Evolutionary conservation across 2,888 invertebrate species (phyloP).

Genomic region (Sarcophaga subvicina): DNA sequence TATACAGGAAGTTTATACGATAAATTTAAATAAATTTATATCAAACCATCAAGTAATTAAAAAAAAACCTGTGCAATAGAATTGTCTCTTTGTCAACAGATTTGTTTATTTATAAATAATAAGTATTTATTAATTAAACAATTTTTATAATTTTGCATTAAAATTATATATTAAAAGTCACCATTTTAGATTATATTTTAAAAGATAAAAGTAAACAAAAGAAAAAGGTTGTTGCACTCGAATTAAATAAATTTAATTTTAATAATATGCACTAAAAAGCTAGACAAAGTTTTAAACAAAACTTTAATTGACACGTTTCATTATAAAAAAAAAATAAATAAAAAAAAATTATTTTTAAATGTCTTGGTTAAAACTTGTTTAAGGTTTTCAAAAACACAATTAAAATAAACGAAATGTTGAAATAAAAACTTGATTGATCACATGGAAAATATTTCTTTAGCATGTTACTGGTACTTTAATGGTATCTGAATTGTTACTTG

Average conservation of each 20-base stretch:
- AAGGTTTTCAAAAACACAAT: not conserved
- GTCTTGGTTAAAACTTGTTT: too few relatives aligned
- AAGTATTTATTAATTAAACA: too few relatives aligned
- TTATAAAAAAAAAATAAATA: not conserved
- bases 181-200: not conserved
- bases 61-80: not conserved
- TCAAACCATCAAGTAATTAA: not conserved
- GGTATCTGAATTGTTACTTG: too few relatives aligned
- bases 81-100: too few relatives aligned
- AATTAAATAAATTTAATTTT: not conserved
- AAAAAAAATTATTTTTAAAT: not conserved
- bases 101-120: too few relatives aligned
- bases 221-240: not conserved
- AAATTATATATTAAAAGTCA: not conserved
- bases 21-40: too few relatives aligned
- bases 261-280: too few relatives aligned
- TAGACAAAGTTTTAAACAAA: not conserved
- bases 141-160: too few relatives aligned
- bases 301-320: constrained; percentile 5
- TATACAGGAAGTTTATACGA: too few relatives aligned
- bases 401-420: not conserved
- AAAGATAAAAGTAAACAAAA: not conserved
- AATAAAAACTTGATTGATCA: too few relatives aligned
- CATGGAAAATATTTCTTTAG: too few relatives aligned
- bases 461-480: too few relatives aligned